Base-by-base conservation (phyloP, 2,113 vertebrate species). In the Pavo muticus region DNA sequence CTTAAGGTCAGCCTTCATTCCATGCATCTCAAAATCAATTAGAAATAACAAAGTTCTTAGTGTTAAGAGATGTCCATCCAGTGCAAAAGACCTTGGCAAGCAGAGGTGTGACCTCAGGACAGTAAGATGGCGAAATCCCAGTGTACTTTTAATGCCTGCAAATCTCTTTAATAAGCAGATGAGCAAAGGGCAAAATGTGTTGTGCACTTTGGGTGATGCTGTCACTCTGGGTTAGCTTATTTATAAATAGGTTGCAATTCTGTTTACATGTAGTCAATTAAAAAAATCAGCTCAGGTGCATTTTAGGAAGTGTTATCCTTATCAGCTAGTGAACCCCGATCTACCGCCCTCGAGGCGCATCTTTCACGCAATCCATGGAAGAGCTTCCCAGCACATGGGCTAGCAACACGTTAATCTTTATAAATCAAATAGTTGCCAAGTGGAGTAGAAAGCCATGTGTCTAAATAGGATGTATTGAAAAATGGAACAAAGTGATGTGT, bases 401-500 rank as follows among this genome's bases (percentile, higher is more conserved):
- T 3, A 90, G 90, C 73, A 94, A 71, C 91, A 86, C 83, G 92
- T 90, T 95, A 93, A 84, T 88, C 85, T 96, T 91, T 71, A 93
- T 95, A 85, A 95, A 91, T 91, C 82, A 95, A 86, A 60, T 91
- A 85, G 92, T 91, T 96, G 94, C 96, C 94, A 95, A 90, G 78
- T 86, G 79, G 79, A 91, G 93, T 81, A 93, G 94, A 91, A 92
- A 96, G 87, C 91, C 89, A 87, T 74, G 87, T 91, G 89, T 91
- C 78, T 85, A 63, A 88, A 83, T 70, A 94, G 74, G 90, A 95
- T 73, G 74, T 79, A 93, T 1, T 57, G 80, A 89, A 65, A 94
- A 92, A 76, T 9, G 75, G 81, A 79, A 83, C 84, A 92, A 85
- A 91, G 93, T 17, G 3, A 23, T 0, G 40, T 14, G 47, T 1